Evolutionary conservation across 2,113 vertebrate genomes (phyloP).

Genomic region (Leucopsar rothschildi): DNA sequence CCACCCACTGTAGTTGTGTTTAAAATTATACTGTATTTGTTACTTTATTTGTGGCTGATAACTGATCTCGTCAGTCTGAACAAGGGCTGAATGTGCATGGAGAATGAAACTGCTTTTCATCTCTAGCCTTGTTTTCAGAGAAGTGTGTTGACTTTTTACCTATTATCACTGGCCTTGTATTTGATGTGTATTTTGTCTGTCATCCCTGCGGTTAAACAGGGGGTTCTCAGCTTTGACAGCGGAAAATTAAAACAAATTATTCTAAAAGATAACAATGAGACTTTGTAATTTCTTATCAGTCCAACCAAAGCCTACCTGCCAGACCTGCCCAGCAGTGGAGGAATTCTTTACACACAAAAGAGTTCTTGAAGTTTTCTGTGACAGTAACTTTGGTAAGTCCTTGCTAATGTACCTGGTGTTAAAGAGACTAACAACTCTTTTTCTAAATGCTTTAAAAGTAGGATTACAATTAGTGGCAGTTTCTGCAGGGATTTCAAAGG

Average conservation of each 20-base stretch:
- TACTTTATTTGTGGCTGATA: not conserved
- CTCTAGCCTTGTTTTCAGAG: not conserved
- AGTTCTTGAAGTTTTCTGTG: slow-evolving; percentile 80
- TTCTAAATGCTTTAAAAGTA: not conserved
- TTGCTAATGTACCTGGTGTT: not conserved
- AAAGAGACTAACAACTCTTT: not conserved
- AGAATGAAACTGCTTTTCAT: not conserved
- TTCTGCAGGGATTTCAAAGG: not conserved
- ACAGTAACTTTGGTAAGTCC: slow-evolving; percentile 82
- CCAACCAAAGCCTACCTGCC: slow-evolving; percentile 82
- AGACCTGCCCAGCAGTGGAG: slow-evolving; percentile 80
- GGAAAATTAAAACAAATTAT: not conserved
- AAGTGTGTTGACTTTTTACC: not conserved
- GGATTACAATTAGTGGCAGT: not conserved
- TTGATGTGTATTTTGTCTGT: not conserved
- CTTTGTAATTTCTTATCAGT: slow-evolving; percentile 62
- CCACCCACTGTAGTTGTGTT: not conserved
- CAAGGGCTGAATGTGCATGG: not conserved
- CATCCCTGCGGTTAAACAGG: not conserved
- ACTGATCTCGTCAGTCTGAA: not conserved
- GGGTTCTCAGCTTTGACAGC: not conserved
- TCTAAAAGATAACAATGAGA: not conserved
- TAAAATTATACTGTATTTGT: not conserved
- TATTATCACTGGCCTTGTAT: not conserved
- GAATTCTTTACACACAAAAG: slow-evolving; percentile 73